Evolutionary conservation across 2,888 invertebrate species (phyloP), one percentile per base, ranked within the genome.

Genomic region (Plemyria rubiginata): DNA sequence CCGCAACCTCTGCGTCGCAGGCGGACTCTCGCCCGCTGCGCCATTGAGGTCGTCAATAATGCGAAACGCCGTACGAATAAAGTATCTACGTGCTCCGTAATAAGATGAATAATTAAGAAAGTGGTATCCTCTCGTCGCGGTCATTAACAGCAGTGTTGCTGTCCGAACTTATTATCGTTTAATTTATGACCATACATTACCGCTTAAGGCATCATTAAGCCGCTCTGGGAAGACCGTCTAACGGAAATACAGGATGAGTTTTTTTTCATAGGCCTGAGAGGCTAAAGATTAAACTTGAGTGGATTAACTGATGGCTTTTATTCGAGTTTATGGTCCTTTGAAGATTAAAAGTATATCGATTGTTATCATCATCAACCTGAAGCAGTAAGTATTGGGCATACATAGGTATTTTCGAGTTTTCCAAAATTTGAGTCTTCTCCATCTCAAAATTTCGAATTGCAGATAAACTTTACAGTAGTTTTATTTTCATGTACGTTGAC

Each of bases 141-240:
- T 80, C 80, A 81, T 81, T 81, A 81, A 86, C 84, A 80, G 81
- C 84, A 78, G 76, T 82, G 88, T 82, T 87, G 88, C 88, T 90
- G 90, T 90, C 91, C 86, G 82, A 88, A 90, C 89, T 90, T 92
- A 91, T 92, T 91, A 92, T 88, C 89, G 88, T 83, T 84, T 88
- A 90, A 92, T 92, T 92, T 91, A 92, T 90, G 84, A 80, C 86
- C 87, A 88, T 86, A 90, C 87, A 90, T 91, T 90, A 89, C 86
- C 89, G 88, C 85, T 90, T 86, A 86, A 88, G 87, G 88, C 87
- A 74, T 88, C 87, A 87, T 90, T 89, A 88, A 87, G 84, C 86
- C 75, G 76, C 73, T 70, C 76, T 73, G 76, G 80, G 78, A 77
- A 79, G 79, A 78, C 77, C 79, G 49, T 38, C 38, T 40, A 40